Base-by-base conservation (phyloP, 1,140 invertebrate genomes). In the Drosophila yakuba region DNA sequence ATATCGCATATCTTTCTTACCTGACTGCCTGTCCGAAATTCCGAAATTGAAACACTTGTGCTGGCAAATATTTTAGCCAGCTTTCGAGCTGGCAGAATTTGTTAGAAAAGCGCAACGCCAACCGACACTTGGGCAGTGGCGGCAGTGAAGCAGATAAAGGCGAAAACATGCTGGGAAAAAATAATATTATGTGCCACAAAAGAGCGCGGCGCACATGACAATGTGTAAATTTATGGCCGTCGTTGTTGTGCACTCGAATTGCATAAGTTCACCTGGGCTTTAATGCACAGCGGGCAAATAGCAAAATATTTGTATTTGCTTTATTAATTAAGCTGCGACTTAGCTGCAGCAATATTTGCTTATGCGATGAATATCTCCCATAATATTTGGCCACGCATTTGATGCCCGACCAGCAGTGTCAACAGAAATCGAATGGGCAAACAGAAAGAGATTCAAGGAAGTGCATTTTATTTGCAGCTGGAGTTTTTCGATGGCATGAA, bases 261-360 rank as follows among this genome's bases (percentile, higher is more conserved):
- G 83, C 84, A 83, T 89, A 86, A 83, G 84, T 58, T 59, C 48
- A 68, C 23, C 78, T 45, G 47, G 77, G 66, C 60, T 82, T 85
- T 78, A 79, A 84, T 86, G 82, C 74, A 80, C 54, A 64, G 59
- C 63, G 60, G 60, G 74, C 83, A 77, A 83, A 80, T 68, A 73
- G 61, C 76, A 74, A 89, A 89, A 88, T 89, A 89, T 89, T 88
- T 88, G 80, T 89, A 84, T 89, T 88, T 88, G 73, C 57, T 77
- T 86, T 86, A 86, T 89, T 89, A 86, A 86, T 86, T 86, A 86
- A 88, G 75, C 79, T 62, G 56, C 41, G 15, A 7, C 59, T 41
- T 23, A 17, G 39, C 32, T 60, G 43, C 71, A 59, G 63, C 45
- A 75, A 71, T 83, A 79, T 84, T 83, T 83, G 66, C 56, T 41